Percentiles rank a stretch among this genome's conserved stretches.
Evolutionary conservation across 1,140 invertebrate species (phyloP).

Genomic region (Agraylea sexmaculata): DNA sequence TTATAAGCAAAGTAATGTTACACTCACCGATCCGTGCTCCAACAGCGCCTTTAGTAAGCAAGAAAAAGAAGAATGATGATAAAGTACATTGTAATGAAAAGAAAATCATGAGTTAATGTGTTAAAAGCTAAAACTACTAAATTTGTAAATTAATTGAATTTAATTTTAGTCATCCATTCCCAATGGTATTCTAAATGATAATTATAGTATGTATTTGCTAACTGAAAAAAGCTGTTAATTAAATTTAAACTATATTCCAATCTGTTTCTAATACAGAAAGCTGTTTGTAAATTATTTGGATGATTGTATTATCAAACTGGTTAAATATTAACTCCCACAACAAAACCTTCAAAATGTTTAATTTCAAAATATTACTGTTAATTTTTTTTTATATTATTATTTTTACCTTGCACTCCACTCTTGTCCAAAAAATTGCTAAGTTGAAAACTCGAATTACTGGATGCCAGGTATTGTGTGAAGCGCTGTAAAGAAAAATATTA

Average conservation of each 20-base stretch:
- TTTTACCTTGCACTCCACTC: conserved; percentile 83
- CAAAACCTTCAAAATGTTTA: neutral
- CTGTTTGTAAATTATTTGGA: conserved; percentile 3
- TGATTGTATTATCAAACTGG: neutral
- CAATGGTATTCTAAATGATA: too few relatives aligned
- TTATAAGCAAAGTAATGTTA: conserved; percentile 8
- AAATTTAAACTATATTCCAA: neutral
- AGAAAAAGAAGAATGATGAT: conserved; percentile 29
- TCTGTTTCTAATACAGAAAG: neutral
- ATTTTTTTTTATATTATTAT: conserved; percentile 7
- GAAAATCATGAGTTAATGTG: too few relatives aligned
- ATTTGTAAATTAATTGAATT: too few relatives aligned
- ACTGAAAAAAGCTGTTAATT: neutral
- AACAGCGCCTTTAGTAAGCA: conserved; percentile 35
- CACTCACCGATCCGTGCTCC: conserved; percentile 40
- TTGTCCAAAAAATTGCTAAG: conserved; percentile 95
- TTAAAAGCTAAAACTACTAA: too few relatives aligned
- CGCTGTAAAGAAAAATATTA: conserved; percentile 72
- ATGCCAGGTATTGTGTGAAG: conserved; percentile 98
- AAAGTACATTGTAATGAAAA: too few relatives aligned
- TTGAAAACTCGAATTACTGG: conserved; percentile 98
- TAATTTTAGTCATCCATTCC: too few relatives aligned
- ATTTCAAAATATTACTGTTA: neutral
- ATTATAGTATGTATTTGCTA: too few relatives aligned
- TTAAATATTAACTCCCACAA: neutral